These are phyloP conservation scores for Episyrphus balteatus DNA, from an alignment of 1,140 invertebrate species.

Conservation along the genomic window DNA sequence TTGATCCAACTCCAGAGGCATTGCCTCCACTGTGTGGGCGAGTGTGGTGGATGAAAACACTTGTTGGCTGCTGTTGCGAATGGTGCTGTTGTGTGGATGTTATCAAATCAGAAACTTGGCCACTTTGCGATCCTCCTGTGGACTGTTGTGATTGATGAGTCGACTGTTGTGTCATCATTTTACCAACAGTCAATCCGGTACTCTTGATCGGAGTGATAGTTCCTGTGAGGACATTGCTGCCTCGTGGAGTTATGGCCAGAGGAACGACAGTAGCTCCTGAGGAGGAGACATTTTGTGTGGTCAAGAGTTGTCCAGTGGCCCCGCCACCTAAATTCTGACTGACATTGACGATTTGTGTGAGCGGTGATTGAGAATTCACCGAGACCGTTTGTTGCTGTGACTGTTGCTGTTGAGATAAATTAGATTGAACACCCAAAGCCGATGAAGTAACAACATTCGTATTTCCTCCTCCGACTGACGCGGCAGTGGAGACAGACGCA, in stretches of 20 bases:
- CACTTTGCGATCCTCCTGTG: not conserved
- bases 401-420: not conserved
- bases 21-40: not conserved
- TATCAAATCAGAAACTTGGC: not conserved
- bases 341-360: constrained; percentile 11
- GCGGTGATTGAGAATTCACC: constrained; percentile 11
- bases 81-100: not conserved
- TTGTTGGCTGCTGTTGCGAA: constrained; percentile 7
- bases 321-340: constrained; percentile 6
- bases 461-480: too few relatives aligned
- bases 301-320: constrained; percentile 7
- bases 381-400: not conserved
- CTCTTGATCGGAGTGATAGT: constrained; percentile 31
- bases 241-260: constrained; percentile 22
- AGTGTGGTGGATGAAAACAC: constrained; percentile 5
- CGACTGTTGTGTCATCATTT: constrained; percentile 27
- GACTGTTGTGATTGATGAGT: constrained; percentile 3
- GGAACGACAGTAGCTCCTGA: constrained; percentile 29
- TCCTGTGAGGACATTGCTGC: constrained; percentile 24
- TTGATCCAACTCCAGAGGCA: not conserved
- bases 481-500: constrained; percentile 12
- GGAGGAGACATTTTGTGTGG: constrained; percentile 12
- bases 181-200: constrained; percentile 26
- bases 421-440: not conserved
- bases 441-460: not conserved